Base-by-base conservation (phyloP, 2,113 vertebrate species). In the Notarius quadriscutis region DNA sequence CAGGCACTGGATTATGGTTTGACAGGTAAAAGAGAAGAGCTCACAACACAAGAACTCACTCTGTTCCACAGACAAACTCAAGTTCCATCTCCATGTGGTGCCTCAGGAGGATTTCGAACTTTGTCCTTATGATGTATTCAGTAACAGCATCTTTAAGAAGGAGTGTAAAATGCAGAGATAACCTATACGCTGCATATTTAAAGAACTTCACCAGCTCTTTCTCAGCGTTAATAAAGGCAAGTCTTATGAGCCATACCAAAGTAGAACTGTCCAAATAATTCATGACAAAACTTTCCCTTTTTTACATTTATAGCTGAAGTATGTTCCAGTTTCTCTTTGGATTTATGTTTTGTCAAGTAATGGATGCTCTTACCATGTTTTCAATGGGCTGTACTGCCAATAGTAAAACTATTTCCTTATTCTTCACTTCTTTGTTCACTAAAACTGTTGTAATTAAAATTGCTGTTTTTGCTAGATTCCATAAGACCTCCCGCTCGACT, bases 161-260 rank as follows among this genome's bases (percentile, higher is more conserved):
- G 34, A 77, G 69, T 20, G 69, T 34, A 71, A 58, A 41, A 55
- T 25, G 67, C 51, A 58, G 83, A 84, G 67, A 58, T 30, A 20
- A 7, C 55, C 82, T 51, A 34, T 58, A 62, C 25, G n/a, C 65
- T 63, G 55, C 81, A 65, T 25, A 83, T 55, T 60, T 22, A 71
- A 65, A 63, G 18, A 58, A 75, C 48, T 58, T 71, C 51, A 48
- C 62, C 77, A 5, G 77, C 51, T 86, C 58, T 71, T 84, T 83
- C 8, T 1, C 67, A 75, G 34, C 27, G 22, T 51, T 87, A 84
- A 84, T 69, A 74, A 82, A 86, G 60, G 80, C 86, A 82, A 15
- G 11, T 67, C 25, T 79, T 25, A 79, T 1, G 69, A 55, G 17
- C 48, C 30, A 83, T 18, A 63, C 72, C 48, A 79, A 20, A 77